These are phyloP conservation scores for Brachypodius melanocephalos DNA, from an alignment of 2,113 vertebrate species.

Conservation along the genomic window DNA sequence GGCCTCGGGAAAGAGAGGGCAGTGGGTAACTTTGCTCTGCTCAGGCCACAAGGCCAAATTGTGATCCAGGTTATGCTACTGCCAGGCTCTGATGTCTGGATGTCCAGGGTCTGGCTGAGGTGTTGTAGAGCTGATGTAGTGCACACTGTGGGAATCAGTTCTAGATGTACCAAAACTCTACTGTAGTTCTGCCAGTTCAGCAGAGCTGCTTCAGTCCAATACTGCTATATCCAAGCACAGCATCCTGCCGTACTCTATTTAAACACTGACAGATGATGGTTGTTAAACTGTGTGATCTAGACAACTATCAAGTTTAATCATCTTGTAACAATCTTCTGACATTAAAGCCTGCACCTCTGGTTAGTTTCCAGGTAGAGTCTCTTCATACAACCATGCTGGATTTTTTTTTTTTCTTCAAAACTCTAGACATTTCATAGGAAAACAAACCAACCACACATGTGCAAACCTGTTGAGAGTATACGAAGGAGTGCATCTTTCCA, in stretches of 20 bases:
- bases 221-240: background rate
- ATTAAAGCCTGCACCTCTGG: background rate
- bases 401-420: background rate
- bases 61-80: background rate
- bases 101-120: background rate
- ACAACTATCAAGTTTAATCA: slow-evolving; percentile 3
- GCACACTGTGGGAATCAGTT: background rate
- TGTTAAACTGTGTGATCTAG: background rate
- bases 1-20: background rate
- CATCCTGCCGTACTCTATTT: background rate
- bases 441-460: slow-evolving; percentile 15
- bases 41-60: background rate
- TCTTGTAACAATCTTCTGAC: background rate
- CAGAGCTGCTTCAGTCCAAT: background rate
- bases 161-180: background rate
- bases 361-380: background rate
- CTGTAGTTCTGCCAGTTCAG: background rate
- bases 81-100: background rate
- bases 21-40: background rate
- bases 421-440: background rate
- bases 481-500: background rate
- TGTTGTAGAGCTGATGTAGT: background rate
- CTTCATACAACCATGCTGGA: background rate
- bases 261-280: background rate
- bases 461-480: background rate